Percentiles rank a stretch among this genome's conserved stretches.
Evolutionary conservation across 2,113 vertebrate genomes (phyloP).

Genomic region (Amia ocellicauda): DNA sequence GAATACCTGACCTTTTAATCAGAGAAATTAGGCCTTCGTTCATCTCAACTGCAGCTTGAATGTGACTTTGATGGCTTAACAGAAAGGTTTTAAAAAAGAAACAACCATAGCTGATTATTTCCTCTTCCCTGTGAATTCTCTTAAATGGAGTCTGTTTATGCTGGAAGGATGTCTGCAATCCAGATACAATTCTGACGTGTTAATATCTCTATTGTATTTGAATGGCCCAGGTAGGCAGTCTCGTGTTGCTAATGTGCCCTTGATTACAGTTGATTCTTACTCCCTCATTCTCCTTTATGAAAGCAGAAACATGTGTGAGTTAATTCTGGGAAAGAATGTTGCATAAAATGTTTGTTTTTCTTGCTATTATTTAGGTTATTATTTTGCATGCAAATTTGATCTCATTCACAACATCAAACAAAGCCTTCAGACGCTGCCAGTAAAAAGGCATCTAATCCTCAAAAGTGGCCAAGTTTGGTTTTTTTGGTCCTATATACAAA

Average conservation of each 20-base stretch:
- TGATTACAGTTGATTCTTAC: background rate
- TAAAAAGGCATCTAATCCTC: too few species aligned
- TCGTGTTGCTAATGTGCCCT: background rate
- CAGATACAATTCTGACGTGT: background rate
- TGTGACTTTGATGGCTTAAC: background rate
- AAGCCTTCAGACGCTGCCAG: too few species aligned
- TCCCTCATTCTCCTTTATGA: background rate
- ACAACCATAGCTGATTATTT: background rate
- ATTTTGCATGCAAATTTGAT: too few species aligned
- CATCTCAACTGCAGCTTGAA: background rate
- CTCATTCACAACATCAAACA: too few species aligned
- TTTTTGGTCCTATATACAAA: too few species aligned
- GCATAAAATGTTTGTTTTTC: too few species aligned
- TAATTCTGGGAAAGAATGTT: background rate
- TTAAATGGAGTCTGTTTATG: background rate
- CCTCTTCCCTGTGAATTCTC: background rate
- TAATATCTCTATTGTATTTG: background rate
- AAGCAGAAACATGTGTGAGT: background rate
- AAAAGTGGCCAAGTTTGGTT: too few species aligned
- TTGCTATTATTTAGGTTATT: too few species aligned
- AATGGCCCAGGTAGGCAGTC: background rate
- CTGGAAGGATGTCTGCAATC: background rate
- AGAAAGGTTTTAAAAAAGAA: constrained; percentile 5
- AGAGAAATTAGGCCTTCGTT: background rate
- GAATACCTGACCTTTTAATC: constrained; percentile 14